These are phyloP conservation scores for Tetragonula clypearis DNA, from an alignment of 1,140 invertebrate species.

Conservation along the genomic window DNA sequence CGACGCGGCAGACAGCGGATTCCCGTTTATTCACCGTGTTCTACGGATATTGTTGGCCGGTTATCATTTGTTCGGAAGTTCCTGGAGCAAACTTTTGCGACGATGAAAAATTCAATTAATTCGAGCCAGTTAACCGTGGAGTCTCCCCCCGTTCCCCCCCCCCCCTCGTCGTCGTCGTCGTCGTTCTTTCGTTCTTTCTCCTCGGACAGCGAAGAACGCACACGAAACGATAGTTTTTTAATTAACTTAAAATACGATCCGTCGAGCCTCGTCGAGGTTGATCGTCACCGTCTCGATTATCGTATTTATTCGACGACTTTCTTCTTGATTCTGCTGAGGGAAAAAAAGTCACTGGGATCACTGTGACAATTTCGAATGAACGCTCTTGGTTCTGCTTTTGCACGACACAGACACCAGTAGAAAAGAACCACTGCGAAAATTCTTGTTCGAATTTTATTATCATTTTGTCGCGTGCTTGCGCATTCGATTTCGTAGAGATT, in stretches of 20 bases:
- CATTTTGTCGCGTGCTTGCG: no score
- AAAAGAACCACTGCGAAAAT: no score
- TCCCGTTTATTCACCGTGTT: slow-evolving; percentile 3
- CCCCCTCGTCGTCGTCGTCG: no score
- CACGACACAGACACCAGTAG: no score
- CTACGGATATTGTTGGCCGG: slow-evolving; percentile 1
- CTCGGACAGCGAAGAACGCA: not conserved
- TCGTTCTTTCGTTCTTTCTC: no score
- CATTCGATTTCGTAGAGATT: no score
- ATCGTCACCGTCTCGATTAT: not conserved
- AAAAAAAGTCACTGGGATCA: no score
- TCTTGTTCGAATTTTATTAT: no score
- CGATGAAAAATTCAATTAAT: slow-evolving; percentile 14
- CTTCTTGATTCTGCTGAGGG: no score
- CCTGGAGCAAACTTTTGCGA: not conserved
- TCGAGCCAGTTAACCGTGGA: not conserved
- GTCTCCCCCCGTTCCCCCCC: not conserved
- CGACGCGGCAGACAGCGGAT: not conserved
- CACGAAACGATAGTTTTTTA: not conserved
- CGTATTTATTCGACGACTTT: no score
- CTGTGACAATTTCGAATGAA: no score
- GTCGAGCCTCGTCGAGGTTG: not conserved
- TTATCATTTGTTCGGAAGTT: not conserved
- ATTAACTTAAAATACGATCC: not conserved
- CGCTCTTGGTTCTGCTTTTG: no score